Conservation (phyloP, 2,888 invertebrate genomes). For the Cataglyphis livida region DNA sequence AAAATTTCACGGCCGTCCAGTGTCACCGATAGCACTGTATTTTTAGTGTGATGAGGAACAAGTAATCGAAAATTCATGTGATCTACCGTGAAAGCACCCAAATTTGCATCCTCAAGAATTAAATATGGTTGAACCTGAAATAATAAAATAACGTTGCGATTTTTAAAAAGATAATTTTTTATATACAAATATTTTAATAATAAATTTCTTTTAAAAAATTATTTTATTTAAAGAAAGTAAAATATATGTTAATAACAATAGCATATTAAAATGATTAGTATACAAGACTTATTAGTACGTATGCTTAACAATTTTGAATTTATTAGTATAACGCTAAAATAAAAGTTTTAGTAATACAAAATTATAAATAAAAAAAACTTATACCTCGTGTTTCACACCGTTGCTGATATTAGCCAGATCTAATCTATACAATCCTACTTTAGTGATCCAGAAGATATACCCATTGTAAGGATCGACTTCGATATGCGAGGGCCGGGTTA, state of each 20-base stretch:
- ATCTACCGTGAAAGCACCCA: constrained; percentile 95
- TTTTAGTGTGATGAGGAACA: constrained; percentile 90
- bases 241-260: neutral
- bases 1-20: constrained; percentile 92
- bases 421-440: constrained; percentile 91
- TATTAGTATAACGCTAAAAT: neutral
- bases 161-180: constrained; percentile 5
- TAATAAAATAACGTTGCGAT: neutral
- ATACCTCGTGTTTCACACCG: constrained; percentile 89
- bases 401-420: constrained; percentile 93
- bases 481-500: constrained; percentile 91
- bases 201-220: neutral
- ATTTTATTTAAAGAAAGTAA: constrained; percentile 14
- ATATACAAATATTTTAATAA: neutral
- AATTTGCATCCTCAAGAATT: constrained; percentile 89
- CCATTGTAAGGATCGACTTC: constrained; percentile 98
- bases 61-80: constrained; percentile 93
- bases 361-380: neutral
- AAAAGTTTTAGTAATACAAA: neutral
- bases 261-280: neutral
- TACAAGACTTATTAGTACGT: neutral
- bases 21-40: constrained; percentile 93
- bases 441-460: constrained; percentile 93
- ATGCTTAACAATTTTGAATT: neutral
- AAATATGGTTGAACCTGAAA: constrained; percentile 87